Evolutionary conservation across 2,888 invertebrate species (phyloP).

Genomic region (Agrotis exclamationis): DNA sequence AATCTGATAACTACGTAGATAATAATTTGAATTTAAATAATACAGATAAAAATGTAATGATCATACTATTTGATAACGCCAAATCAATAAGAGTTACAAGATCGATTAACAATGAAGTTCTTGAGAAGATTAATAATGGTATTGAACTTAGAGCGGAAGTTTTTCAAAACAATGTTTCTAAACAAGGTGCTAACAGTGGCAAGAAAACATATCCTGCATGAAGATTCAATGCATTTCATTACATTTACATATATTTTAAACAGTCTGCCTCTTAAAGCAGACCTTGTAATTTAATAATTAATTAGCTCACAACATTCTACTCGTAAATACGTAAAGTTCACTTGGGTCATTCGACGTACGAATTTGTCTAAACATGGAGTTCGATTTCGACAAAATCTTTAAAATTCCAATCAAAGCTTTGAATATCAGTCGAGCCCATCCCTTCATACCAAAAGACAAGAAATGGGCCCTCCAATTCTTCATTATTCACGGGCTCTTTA

Average conservation of each 20-base stretch:
- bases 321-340: not conserved
- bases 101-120: not conserved
- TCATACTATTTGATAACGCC: too few relatives aligned
- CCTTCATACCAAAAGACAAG: conserved; percentile 45
- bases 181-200: not conserved
- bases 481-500: conserved; percentile 33
- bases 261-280: conserved; percentile 35
- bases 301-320: not conserved
- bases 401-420: conserved; percentile 44
- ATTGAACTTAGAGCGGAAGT: not conserved
- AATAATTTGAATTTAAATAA: too few relatives aligned
- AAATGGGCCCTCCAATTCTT: conserved; percentile 60
- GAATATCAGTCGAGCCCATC: conserved; percentile 54
- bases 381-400: conserved; percentile 64
- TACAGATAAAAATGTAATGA: too few relatives aligned
- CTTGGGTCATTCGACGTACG: too few relatives aligned
- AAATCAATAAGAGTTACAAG: not conserved
- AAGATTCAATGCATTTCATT: not conserved
- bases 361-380: conserved; percentile 49
- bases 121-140: not conserved
- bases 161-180: not conserved
- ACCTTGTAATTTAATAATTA: conserved; percentile 21
- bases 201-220: not conserved
- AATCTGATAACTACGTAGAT: too few relatives aligned
- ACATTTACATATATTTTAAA: not conserved